Conservation (phyloP, 1,140 invertebrate species). For the Lepidotrigona ventralis region DNA sequence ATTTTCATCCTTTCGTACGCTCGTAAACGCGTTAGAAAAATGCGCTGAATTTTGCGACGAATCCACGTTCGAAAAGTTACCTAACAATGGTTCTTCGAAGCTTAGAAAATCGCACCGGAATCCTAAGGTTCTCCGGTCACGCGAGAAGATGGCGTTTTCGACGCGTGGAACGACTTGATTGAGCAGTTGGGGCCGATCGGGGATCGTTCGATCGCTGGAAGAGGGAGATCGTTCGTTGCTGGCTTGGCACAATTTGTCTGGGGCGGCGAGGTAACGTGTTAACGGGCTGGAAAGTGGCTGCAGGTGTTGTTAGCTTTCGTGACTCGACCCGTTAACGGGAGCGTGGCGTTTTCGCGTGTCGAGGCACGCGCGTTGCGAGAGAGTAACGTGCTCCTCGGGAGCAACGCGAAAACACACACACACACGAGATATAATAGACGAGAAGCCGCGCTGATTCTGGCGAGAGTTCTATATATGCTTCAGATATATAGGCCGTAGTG, state of each 20-base stretch:
- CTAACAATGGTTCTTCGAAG: no score
- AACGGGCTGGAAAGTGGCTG: conserved; percentile 42
- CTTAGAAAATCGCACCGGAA: neutral
- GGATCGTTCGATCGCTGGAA: neutral
- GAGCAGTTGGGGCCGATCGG: neutral
- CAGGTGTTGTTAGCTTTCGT: conserved; percentile 41
- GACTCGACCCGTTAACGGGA: conserved; percentile 30
- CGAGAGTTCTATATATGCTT: neutral
- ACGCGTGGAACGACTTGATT: neutral
- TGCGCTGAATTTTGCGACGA: no score
- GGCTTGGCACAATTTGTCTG: neutral
- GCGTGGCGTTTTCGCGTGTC: neutral
- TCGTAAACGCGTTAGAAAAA: no score
- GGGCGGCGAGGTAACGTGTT: neutral
- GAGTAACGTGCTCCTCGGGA: neutral
- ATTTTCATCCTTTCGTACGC: conserved; percentile 56
- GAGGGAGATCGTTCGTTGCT: neutral
- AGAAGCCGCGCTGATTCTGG: neutral
- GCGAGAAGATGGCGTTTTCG: neutral
- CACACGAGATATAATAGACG: conserved; percentile 11
- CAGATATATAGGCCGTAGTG: neutral
- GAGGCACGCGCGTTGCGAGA: neutral
- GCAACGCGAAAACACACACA: conserved; percentile 9
- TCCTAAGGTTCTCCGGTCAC: neutral
- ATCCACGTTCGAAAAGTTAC: no score